Evolutionary conservation across 2,113 vertebrate species (phyloP).

Genomic region (Acinonyx jubatus): DNA sequence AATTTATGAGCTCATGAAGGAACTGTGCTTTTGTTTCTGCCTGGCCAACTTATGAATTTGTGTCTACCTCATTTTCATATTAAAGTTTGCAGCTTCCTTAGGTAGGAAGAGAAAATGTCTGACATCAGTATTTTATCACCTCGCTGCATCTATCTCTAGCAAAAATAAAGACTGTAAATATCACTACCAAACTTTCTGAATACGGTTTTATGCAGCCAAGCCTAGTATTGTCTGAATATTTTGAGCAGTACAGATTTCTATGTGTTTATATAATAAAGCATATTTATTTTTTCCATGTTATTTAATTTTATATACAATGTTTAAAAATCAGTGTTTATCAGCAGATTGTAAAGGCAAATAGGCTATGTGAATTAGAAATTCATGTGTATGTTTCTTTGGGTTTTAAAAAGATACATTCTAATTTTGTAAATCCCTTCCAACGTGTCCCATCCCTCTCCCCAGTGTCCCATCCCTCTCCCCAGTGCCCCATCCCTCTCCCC

Average conservation of each 20-base stretch:
- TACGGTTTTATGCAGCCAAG: slow-evolving; percentile 86
- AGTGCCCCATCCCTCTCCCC: neutral
- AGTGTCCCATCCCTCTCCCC: neutral
- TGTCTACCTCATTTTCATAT: slow-evolving; percentile 94
- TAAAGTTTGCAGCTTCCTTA: slow-evolving; percentile 82
- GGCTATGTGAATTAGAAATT: slow-evolving; percentile 84
- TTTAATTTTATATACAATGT: slow-evolving; percentile 93
- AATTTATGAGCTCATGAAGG: slow-evolving; percentile 64
- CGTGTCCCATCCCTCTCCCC: neutral
- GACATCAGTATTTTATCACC: slow-evolving; percentile 73
- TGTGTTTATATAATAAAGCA: slow-evolving; percentile 97
- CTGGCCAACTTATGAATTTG: slow-evolving; percentile 84
- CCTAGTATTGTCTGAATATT: slow-evolving; percentile 92
- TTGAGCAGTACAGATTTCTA: slow-evolving; percentile 88
- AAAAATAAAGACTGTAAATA: slow-evolving; percentile 72
- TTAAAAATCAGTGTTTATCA: slow-evolving; percentile 86
- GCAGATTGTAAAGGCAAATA: slow-evolving; percentile 92
- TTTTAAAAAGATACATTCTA: slow-evolving; percentile 73
- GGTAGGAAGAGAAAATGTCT: slow-evolving; percentile 82
- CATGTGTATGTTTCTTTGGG: slow-evolving; percentile 83
- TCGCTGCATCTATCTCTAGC: slow-evolving; percentile 77
- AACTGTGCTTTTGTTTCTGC: slow-evolving; percentile 74
- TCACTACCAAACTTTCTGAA: slow-evolving; percentile 79
- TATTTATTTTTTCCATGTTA: slow-evolving; percentile 99
- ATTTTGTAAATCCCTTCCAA: slow-evolving; percentile 48